phyloP scores from a whole-genome alignment of 30 jellyfish, hydroid and myxozoan species.

The Cassiopea andromeda region DNA sequence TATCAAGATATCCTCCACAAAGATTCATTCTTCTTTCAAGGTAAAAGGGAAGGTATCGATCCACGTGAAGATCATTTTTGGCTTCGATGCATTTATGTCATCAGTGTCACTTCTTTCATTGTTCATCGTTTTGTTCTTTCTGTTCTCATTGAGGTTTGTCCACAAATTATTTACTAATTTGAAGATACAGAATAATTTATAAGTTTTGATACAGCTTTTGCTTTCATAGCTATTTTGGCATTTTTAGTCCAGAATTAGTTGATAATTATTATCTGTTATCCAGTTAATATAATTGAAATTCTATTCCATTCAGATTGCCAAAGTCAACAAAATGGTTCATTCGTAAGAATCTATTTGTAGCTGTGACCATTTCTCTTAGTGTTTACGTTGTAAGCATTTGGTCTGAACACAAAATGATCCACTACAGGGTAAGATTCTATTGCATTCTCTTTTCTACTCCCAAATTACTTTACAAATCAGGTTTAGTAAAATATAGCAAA shows the following conservation, averaged over 20 bases:
- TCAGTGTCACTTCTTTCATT: constrained; percentile 29
- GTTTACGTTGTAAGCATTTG: constrained; percentile 40
- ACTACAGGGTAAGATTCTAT: constrained; percentile 14
- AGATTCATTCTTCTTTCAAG: not conserved
- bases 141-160: constrained; percentile 28
- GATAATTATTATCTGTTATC: too few species aligned
- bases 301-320: constrained; percentile 11
- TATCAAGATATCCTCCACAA: not conserved
- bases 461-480: too few species aligned
- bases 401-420: constrained; percentile 18
- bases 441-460: too few species aligned
- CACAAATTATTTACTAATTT: not conserved
- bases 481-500: not conserved
- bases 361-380: not conserved
- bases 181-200: too few species aligned
- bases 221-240: too few species aligned
- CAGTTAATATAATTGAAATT: not conserved
- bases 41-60: not conserved
- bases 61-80: constrained; percentile 9
- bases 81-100: constrained; percentile 23
- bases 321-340: constrained; percentile 54
- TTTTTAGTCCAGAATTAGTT: too few species aligned
- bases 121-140: not conserved
- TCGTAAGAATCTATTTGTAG: constrained; percentile 44
- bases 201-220: too few species aligned